phyloP scores from a whole-genome alignment of 2,888 invertebrate genomes.

The Noctua pronuba region DNA sequence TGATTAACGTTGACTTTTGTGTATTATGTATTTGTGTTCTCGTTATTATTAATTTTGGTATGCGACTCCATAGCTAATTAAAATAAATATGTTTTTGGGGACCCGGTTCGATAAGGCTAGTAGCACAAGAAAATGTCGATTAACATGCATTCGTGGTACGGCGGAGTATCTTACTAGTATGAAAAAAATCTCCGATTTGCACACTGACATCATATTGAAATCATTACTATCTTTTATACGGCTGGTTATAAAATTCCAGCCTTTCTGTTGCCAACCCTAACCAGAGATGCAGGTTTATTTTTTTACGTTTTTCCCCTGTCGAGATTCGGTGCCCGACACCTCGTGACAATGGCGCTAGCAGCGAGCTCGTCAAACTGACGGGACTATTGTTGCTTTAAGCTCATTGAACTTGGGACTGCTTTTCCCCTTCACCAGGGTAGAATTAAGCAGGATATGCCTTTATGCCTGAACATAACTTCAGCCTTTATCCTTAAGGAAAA shows the following conservation, averaged over 20 bases:
- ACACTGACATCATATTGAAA: background rate
- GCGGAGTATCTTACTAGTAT: slow-evolving; percentile 6
- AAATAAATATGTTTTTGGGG: slow-evolving; percentile 31
- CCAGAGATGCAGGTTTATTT: slow-evolving; percentile 56
- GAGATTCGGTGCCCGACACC: slow-evolving; percentile 78
- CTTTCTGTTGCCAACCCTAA: slow-evolving; percentile 53
- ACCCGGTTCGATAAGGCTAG: slow-evolving; percentile 13
- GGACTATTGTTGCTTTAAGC: slow-evolving; percentile 65
- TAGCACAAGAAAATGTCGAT: slow-evolving; percentile 2
- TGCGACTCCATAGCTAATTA: slow-evolving; percentile 38
- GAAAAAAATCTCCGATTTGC: background rate
- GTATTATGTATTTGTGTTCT: slow-evolving; percentile 46
- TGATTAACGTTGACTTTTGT: slow-evolving; percentile 47
- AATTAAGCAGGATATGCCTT: background rate
- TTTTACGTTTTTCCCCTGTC: slow-evolving; percentile 74
- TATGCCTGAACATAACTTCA: background rate
- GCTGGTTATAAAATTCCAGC: slow-evolving; percentile 3
- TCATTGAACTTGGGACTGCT: slow-evolving; percentile 53
- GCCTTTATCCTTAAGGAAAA: background rate
- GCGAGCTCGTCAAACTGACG: slow-evolving; percentile 59
- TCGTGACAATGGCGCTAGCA: slow-evolving; percentile 78
- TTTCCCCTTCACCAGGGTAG: slow-evolving; percentile 13
- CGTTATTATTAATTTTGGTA: slow-evolving; percentile 56
- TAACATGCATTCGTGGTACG: background rate
- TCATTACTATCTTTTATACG: background rate